phyloP scores from a whole-genome alignment of 2,888 invertebrate species.

The Lasioglossum pauxillum region DNA sequence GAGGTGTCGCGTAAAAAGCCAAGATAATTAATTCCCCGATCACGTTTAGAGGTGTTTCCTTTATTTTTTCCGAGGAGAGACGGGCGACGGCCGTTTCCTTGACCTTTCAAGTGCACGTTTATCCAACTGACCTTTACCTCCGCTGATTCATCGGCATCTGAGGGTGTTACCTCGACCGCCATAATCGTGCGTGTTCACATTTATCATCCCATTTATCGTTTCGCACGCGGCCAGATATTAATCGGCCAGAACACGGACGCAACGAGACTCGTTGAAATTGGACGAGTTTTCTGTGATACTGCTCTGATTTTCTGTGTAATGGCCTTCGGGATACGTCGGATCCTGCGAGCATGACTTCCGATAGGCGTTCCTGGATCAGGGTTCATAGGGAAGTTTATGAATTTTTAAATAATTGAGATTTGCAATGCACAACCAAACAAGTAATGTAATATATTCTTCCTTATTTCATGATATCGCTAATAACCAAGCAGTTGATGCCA shows the following conservation, averaged over 20 bases:
- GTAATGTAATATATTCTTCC: too few species aligned
- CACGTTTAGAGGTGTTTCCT: constrained; percentile 18
- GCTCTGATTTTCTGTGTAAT: constrained; percentile 8
- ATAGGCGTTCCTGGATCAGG: background rate
- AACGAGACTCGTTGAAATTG: constrained; percentile 16
- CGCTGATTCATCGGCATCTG: constrained; percentile 74
- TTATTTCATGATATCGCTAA: too few species aligned
- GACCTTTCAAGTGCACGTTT: constrained; percentile 75
- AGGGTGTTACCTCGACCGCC: constrained; percentile 55
- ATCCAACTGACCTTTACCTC: constrained; percentile 74
- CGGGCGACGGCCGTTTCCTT: constrained; percentile 61
- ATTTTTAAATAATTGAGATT: too few species aligned
- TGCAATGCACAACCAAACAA: too few species aligned
- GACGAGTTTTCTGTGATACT: constrained; percentile 13
- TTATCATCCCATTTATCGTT: constrained; percentile 71
- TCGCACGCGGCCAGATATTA: constrained; percentile 57
- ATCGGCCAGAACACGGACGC: constrained; percentile 57
- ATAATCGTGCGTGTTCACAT: constrained; percentile 71
- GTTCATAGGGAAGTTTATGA: too few species aligned
- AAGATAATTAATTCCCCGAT: constrained; percentile 39
- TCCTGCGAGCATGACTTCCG: background rate
- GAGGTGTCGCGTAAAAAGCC: constrained; percentile 8
- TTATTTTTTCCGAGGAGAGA: background rate
- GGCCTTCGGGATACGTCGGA: background rate
- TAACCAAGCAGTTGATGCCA: too few species aligned